Percentiles rank a stretch among this genome's conserved stretches.
Evolutionary conservation across 2,797 vertebrate species (phyloP).

Genomic region (Syngnathus rostellatus): DNA sequence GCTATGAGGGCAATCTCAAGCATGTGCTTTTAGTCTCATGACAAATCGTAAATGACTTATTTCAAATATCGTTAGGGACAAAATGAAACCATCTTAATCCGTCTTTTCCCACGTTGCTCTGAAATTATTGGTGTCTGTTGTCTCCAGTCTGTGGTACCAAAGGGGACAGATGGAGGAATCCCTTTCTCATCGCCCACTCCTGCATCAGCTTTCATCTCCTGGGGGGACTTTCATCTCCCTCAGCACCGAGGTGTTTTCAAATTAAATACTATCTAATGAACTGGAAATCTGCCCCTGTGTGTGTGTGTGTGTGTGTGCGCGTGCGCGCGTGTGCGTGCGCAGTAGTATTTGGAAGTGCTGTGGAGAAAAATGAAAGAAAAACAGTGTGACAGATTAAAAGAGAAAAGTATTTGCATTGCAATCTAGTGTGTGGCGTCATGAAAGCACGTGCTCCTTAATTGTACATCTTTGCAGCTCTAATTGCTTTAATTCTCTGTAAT

Average conservation of each 20-base stretch:
- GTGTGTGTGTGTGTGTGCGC: conserved; percentile 12
- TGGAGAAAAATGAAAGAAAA: conserved; percentile 48
- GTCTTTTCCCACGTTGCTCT: conserved; percentile 4
- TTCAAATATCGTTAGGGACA: conserved; percentile 19
- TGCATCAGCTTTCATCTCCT: conserved; percentile 49
- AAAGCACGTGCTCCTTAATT: conserved; percentile 73
- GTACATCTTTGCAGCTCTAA: conserved; percentile 78
- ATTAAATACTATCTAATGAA: conserved; percentile 70
- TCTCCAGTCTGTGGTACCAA: conserved; percentile 28
- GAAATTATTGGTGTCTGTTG: conserved; percentile 20
- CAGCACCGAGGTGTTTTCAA: conserved; percentile 66
- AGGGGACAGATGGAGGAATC: conserved; percentile 63
- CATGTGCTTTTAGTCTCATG: background rate
- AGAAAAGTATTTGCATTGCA: conserved; percentile 69
- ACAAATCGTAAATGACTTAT: conserved; percentile 8
- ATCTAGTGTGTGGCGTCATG: conserved; percentile 66
- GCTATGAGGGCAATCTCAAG: background rate
- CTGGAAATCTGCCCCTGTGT: conserved; percentile 41
- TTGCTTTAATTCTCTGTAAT: conserved; percentile 82
- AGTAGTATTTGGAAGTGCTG: conserved; percentile 23
- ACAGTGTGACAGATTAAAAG: conserved; percentile 54
- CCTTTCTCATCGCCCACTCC: conserved; percentile 50
- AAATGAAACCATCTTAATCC: conserved; percentile 11
- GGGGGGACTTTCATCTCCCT: conserved; percentile 54
- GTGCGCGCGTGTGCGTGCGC: conserved; percentile 16